Base-by-base conservation (phyloP, 2,888 invertebrate genomes). In the Spodoptera picta region DNA sequence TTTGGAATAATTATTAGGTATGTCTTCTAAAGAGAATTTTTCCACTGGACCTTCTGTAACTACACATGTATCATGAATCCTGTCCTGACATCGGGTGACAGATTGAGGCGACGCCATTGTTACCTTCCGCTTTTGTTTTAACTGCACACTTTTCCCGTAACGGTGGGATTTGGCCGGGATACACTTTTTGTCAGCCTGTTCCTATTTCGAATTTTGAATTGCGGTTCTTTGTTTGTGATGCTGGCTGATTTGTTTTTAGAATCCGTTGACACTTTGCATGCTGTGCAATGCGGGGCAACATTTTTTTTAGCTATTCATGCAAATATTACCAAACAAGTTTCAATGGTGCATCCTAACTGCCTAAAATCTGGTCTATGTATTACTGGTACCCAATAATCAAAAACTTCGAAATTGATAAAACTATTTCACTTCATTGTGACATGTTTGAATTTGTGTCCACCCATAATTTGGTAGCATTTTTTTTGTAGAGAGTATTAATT, bases 21-120 rank as follows among this genome's bases (percentile, higher is more conserved):
- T 5, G 27, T 27, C 27, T 3, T 27, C 3, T 36, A 9, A 36
- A 36, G 9, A 36, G 6, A 36, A 36, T 51, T 23, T 27, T 27
- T 48, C 0, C 9, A 11, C 11, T 70, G 31, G 43, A 7, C 47
- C 74, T 72, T 65, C 72, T 72, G 65, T 11, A 7, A 4, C 9
- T 4, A 6, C 9, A 1, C 4, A 1, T 1, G 11, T 23, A 7
- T 0, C 5, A 27, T 10, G 41, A 46, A 24, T 75, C 36, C 44
- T 43, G 78, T 19, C 77, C 72, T 80, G 72, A 70, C 69, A 60
- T 50, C 60, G 68, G 62, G 60, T 85, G 84, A 78, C 80, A 78
- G 90, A 83, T 81, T 84, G 85, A 83, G 77, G 80, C 79, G 82
- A 84, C 87, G 85, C 86, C 72, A 78, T 78, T 78, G 80, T 80